Evolutionary conservation across 2,797 vertebrate species (phyloP), one percentile per base, ranked within the genome.

Genomic region (Cossypha heuglini): DNA sequence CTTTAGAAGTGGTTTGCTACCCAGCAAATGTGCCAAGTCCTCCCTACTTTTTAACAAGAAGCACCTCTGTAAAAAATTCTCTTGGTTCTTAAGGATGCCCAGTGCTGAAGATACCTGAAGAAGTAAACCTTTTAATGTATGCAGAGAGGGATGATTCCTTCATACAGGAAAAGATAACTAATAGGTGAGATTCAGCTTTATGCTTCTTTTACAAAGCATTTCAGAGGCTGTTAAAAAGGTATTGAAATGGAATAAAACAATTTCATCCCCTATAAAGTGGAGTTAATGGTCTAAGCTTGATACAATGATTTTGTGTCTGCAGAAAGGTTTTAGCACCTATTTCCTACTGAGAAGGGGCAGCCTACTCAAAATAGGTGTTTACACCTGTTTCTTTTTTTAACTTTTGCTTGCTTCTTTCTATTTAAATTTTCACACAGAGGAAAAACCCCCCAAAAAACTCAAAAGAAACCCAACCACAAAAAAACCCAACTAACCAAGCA

Each of bases 221-320:
- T 90, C 51, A 73, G 55, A 58, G 43, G 29, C 14, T 35, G n/a
- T n/a, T n/a, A 88, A 75, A 31, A 45, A 31, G 12, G 21, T 49
- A 82, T 6, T 76, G 59, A 74, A 68, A 62, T 1, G 3, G 16
- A 79, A 54, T 85, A 61, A 49, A 90, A 57, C 3, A 1, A 59
- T 80, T 88, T 88, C 18, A 40, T 58, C 17, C 13, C 7, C 28
- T 42, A 52, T 55, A 59, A 90, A 76, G 11, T 46, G 13, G 9
- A 72, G 88, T 68, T 86, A 80, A 90, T 73, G 35, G 57, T 31
- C n/a, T 79, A 28, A 90, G 11, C 3, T 84, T 61, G 49, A 54
- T 48, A 68, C 6, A 76, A 29, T 57, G 4, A 51, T 71, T 87
- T 90, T 69, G 11, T 37, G 13, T 46, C 76, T 94, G 40, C 17